phyloP scores from a whole-genome alignment of 2,888 invertebrate species.

The Apamea crenata region DNA sequence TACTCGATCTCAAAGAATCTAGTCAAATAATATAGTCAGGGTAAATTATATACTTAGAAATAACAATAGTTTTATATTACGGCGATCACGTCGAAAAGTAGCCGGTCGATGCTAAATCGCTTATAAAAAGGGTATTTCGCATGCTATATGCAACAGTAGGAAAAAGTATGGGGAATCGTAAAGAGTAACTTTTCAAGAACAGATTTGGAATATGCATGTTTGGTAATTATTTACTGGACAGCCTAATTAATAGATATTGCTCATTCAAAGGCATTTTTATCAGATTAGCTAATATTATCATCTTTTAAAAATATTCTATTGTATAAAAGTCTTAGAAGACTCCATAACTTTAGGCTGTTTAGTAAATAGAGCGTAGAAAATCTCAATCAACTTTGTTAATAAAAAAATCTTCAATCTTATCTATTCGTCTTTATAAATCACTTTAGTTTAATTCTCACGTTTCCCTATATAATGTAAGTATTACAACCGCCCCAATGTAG shows the following conservation, averaged over 20 bases:
- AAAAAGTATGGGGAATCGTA: conserved; percentile 43
- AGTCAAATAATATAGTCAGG: conserved; percentile 76
- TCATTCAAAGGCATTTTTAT: conserved; percentile 26
- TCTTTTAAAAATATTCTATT: conserved; percentile 13
- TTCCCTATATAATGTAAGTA: conserved; percentile 60
- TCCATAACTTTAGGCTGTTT: conserved; percentile 22
- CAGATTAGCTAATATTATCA: background rate
- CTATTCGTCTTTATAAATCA: conserved; percentile 43
- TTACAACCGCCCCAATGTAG: conserved; percentile 76
- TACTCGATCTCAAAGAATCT: conserved; percentile 69
- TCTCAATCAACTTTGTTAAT: conserved; percentile 24
- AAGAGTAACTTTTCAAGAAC: conserved; percentile 12
- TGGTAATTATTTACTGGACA: conserved; percentile 35
- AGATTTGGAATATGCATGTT: conserved; percentile 10
- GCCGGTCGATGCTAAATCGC: conserved; percentile 52
- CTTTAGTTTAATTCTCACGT: conserved; percentile 44
- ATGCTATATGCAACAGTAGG: conserved; percentile 46
- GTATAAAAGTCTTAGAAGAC: conserved; percentile 14
- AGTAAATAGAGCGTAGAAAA: conserved; percentile 15
- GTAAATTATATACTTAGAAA: conserved; percentile 66
- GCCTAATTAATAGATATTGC: conserved; percentile 25
- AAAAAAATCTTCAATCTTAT: conserved; percentile 43
- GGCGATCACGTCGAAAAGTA: conserved; percentile 40
- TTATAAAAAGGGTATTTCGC: conserved; percentile 54
- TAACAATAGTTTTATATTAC: conserved; percentile 56